phyloP scores from a whole-genome alignment of 2,113 vertebrate species.

The Leptobrachium ailaonicum region DNA sequence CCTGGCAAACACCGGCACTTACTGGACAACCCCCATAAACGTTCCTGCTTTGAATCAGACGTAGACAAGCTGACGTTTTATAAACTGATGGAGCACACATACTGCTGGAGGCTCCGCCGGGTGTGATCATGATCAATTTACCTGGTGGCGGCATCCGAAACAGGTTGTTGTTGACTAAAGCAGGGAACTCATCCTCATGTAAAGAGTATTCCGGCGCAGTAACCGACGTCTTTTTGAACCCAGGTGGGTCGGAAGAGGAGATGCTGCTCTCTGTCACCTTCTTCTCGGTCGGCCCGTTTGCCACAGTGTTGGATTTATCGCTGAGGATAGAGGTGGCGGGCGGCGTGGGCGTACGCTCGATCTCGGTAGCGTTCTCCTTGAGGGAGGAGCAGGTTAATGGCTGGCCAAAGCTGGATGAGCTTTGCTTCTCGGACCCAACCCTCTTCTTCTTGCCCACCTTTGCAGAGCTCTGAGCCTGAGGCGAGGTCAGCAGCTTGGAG shows the following conservation, averaged over 20 bases:
- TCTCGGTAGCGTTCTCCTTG: conserved; percentile 70
- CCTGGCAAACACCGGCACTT: no score
- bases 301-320: conserved; percentile 57
- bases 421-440: conserved; percentile 65
- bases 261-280: conserved; percentile 30
- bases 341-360: conserved; percentile 53
- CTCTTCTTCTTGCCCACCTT: conserved; percentile 84
- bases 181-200: conserved; percentile 90
- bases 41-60: no score
- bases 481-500: conserved; percentile 78
- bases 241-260: conserved; percentile 64
- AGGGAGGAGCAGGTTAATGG: conserved; percentile 47
- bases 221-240: conserved; percentile 63
- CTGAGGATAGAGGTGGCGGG: background rate
- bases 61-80: no score
- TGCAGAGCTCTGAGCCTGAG: conserved; percentile 61
- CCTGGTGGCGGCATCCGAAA: conserved; percentile 91
- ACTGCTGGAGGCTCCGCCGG: no score
- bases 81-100: no score
- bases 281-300: conserved; percentile 79
- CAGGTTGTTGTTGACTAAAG: conserved; percentile 72
- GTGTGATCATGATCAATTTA: conserved; percentile 50
- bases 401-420: fast-evolving
- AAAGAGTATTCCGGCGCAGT: conserved; percentile 59
- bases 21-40: no score